Conservation (phyloP, 2,113 vertebrate species). For the Neolamprologus sp. region DNA sequence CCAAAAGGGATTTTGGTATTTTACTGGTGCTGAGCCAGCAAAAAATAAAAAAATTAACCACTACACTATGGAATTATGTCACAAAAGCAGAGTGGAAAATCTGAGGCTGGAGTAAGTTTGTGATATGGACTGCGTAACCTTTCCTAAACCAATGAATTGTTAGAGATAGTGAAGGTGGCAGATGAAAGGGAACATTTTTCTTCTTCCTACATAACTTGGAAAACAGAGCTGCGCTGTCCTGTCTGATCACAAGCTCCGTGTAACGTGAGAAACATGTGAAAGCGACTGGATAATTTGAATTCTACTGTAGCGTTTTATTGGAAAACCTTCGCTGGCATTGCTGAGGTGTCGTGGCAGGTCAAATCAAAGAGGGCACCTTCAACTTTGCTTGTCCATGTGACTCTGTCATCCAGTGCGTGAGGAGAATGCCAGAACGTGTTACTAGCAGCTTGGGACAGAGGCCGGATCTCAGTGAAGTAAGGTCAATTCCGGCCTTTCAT, state of each 20-base stretch:
- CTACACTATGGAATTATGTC: neutral
- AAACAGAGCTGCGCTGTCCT: neutral
- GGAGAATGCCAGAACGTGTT: constrained; percentile 37
- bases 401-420: neutral
- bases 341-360: neutral
- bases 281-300: neutral
- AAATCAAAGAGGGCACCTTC: constrained; percentile 38
- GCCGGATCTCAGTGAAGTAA: neutral
- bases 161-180: neutral
- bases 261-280: neutral
- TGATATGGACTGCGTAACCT: neutral
- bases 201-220: neutral
- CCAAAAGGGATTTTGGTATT: neutral
- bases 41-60: neutral
- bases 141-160: neutral
- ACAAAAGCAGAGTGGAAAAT: neutral
- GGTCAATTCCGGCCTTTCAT: constrained; percentile 12
- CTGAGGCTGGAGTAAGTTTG: neutral
- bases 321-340: neutral
- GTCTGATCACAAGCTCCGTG: neutral
- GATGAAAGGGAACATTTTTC: neutral
- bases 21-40: neutral
- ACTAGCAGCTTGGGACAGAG: neutral
- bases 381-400: neutral
- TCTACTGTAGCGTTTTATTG: neutral